These are phyloP conservation scores for Hiodon tergisus DNA, from an alignment of 2,113 vertebrate species.

Conservation along the genomic window DNA sequence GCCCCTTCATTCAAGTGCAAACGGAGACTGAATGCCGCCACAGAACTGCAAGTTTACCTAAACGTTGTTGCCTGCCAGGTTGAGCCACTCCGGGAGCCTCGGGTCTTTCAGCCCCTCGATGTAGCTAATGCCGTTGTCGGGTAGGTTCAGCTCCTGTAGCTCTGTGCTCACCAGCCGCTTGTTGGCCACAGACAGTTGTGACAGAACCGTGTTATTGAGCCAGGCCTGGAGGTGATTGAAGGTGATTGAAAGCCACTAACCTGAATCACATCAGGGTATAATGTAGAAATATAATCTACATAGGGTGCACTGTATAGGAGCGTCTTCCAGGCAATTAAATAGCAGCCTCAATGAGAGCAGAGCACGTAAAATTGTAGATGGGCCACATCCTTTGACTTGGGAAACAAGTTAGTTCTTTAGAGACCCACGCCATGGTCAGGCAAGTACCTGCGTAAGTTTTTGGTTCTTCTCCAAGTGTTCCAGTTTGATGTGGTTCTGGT, in stretches of 20 bases:
- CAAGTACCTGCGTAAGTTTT: constrained; percentile 75
- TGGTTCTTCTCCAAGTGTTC: constrained; percentile 83
- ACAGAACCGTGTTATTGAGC: background rate
- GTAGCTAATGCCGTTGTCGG: constrained; percentile 91
- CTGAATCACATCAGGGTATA: too few relatives aligned
- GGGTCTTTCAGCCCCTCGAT: constrained; percentile 92
- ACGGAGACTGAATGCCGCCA: too few relatives aligned
- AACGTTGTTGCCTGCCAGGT: constrained; percentile 90
- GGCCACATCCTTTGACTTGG: too few relatives aligned
- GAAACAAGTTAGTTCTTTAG: too few relatives aligned
- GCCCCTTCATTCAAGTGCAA: too few relatives aligned
- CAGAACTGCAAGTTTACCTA: constrained; percentile 65
- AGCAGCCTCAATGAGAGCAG: too few relatives aligned
- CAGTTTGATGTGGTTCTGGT: constrained; percentile 92
- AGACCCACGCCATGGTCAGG: background rate
- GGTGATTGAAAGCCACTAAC: too few relatives aligned
- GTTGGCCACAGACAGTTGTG: constrained; percentile 84
- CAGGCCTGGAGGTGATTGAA: too few relatives aligned
- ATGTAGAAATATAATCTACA: too few relatives aligned
- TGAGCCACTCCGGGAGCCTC: constrained; percentile 82
- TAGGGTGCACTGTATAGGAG: too few relatives aligned
- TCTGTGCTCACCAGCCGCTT: constrained; percentile 83
- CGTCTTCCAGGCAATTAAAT: too few relatives aligned
- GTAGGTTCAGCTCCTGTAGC: constrained; percentile 81
- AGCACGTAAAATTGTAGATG: too few relatives aligned